Evolutionary conservation across 2,797 vertebrate genomes (phyloP).

Genomic region (Agapornis canus): DNA sequence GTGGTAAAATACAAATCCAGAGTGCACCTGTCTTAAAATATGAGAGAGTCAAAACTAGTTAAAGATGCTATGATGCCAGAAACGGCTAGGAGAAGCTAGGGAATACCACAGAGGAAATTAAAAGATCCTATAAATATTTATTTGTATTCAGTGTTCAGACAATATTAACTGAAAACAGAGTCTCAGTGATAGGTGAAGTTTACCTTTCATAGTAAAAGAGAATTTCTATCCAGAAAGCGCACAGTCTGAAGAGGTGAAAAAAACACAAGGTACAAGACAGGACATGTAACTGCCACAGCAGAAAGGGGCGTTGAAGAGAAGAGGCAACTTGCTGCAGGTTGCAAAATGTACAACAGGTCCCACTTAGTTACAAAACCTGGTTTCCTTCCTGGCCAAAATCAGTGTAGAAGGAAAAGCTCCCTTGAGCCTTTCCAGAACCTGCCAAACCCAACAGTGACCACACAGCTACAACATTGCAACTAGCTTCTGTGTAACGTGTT

Average conservation of each 20-base stretch:
- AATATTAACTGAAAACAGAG: not conserved
- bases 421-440: not conserved
- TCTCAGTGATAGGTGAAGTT: not conserved
- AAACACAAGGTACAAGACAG: not conserved
- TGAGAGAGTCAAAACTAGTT: not conserved
- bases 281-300: not conserved
- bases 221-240: not conserved
- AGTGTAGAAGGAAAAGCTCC: not conserved
- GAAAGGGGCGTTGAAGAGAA: not conserved
- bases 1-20: not conserved
- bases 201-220: not conserved
- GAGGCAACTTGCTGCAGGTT: not conserved
- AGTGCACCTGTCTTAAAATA: not conserved
- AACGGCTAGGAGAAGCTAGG: not conserved
- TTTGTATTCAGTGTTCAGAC: not conserved
- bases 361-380: fast-evolving
- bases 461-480: not conserved
- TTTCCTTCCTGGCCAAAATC: not conserved
- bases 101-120: not conserved
- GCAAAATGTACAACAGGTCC: not conserved
- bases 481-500: fast-evolving
- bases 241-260: not conserved
- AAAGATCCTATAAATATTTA: conserved; percentile 27
- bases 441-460: not conserved
- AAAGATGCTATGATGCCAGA: not conserved